A percentile compares a stretch with the other conserved stretches of the same genome.
Conservation (phyloP, 2,888 invertebrate species). For the Neria commutata region DNA sequence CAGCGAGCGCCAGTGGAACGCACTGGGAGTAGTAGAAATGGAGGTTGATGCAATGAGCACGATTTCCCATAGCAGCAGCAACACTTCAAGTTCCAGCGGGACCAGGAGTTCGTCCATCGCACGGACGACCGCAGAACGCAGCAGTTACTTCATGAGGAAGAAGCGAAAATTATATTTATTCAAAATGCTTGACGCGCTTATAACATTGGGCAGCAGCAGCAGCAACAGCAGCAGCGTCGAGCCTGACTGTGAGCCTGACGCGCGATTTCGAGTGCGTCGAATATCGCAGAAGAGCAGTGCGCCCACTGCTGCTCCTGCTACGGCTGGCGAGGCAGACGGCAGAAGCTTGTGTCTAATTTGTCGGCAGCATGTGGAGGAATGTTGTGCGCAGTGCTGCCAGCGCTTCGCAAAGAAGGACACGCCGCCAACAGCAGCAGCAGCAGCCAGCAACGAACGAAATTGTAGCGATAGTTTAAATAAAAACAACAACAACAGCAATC, state of each 20-base stretch:
- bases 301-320: constrained; percentile 9
- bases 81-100: too few species aligned
- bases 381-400: constrained; percentile 20
- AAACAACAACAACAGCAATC: constrained; percentile 16
- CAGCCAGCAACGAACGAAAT: background rate
- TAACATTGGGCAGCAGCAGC: constrained; percentile 6
- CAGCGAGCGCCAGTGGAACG: too few species aligned
- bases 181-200: background rate
- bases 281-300: background rate
- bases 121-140: background rate
- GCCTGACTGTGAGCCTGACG: background rate
- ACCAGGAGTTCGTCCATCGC: too few species aligned
- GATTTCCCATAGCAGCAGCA: too few species aligned
- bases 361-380: constrained; percentile 16
- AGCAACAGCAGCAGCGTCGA: constrained; percentile 4
- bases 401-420: too few species aligned
- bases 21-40: too few species aligned
- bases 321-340: background rate
- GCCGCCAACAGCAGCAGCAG: constrained; percentile 19
- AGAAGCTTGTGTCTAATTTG: constrained; percentile 19
- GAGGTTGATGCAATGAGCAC: too few species aligned
- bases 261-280: constrained; percentile 14
- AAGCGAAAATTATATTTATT: background rate
- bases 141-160: background rate
- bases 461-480: background rate